These are phyloP conservation scores for Hyles vespertilio DNA, from an alignment of 1,140 invertebrate genomes.

Conservation along the genomic window DNA sequence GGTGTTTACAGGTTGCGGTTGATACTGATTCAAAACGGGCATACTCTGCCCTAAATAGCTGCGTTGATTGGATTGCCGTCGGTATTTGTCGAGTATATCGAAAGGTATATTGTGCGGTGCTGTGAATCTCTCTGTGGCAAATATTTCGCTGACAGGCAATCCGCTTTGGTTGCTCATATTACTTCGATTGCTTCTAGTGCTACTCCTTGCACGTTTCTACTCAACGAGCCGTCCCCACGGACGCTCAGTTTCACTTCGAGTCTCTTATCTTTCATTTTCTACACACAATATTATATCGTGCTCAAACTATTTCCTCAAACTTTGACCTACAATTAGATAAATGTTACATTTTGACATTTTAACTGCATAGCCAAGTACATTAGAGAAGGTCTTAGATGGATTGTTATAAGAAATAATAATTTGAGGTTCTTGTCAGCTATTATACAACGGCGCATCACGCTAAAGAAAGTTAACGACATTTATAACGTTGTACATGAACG, in stretches of 20 bases:
- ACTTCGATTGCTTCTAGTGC: slow-evolving; percentile 59
- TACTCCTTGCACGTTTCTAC: slow-evolving; percentile 53
- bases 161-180: slow-evolving; percentile 47
- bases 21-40: slow-evolving; percentile 53
- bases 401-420: slow-evolving; percentile 30
- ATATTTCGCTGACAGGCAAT: slow-evolving; percentile 61
- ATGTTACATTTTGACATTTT: slow-evolving; percentile 5
- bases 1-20: slow-evolving; percentile 30
- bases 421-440: slow-evolving; percentile 4
- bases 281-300: neutral
- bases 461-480: slow-evolving; percentile 38
- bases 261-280: slow-evolving; percentile 67
- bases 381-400: slow-evolving; percentile 1
- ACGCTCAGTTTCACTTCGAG: slow-evolving; percentile 65
- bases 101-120: slow-evolving; percentile 56
- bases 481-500: slow-evolving; percentile 39
- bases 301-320: slow-evolving; percentile 3
- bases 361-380: neutral
- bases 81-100: slow-evolving; percentile 58
- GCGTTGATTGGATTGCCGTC: slow-evolving; percentile 44
- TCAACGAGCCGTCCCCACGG: slow-evolving; percentile 61
- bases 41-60: slow-evolving; percentile 62
- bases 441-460: slow-evolving; percentile 6
- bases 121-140: slow-evolving; percentile 55
- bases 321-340: neutral